Conservation (phyloP, 2,113 vertebrate species). For the Alexandromys fortis region DNA sequence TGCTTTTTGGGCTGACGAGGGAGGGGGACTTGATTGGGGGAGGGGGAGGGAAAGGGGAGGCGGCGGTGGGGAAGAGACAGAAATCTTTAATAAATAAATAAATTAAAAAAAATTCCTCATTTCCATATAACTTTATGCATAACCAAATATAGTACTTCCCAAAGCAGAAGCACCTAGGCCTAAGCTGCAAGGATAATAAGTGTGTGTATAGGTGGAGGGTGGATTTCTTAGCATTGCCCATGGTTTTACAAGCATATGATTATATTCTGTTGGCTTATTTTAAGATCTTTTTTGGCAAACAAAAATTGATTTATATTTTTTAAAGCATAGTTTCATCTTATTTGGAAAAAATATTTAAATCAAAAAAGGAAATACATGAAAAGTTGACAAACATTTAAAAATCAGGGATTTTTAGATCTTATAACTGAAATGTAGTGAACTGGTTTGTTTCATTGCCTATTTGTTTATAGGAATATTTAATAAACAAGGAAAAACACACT, state of each 20-base stretch:
- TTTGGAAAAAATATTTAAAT: neutral
- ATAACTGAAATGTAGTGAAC: neutral
- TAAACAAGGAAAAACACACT: neutral
- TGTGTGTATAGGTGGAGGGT: no score
- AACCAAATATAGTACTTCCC: neutral
- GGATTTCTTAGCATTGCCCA: neutral
- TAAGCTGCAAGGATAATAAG: neutral
- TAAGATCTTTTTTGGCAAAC: neutral
- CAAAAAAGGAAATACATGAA: neutral
- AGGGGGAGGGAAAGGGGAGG: no score
- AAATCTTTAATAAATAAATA: no score
- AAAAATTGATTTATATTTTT: neutral
- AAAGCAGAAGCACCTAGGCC: neutral
- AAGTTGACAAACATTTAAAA: neutral
- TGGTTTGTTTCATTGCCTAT: neutral
- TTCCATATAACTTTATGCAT: neutral
- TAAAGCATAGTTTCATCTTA: neutral
- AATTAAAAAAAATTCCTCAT: neutral
- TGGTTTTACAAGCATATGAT: neutral
- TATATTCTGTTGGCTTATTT: neutral
- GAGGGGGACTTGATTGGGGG: no score
- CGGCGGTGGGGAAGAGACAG: no score
- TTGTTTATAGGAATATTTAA: neutral
- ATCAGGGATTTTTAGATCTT: neutral
- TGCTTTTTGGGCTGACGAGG: no score